These are phyloP conservation scores for Kuschelorhynchus macadamiae DNA, from an alignment of 2,888 invertebrate genomes.

Conservation along the genomic window DNA sequence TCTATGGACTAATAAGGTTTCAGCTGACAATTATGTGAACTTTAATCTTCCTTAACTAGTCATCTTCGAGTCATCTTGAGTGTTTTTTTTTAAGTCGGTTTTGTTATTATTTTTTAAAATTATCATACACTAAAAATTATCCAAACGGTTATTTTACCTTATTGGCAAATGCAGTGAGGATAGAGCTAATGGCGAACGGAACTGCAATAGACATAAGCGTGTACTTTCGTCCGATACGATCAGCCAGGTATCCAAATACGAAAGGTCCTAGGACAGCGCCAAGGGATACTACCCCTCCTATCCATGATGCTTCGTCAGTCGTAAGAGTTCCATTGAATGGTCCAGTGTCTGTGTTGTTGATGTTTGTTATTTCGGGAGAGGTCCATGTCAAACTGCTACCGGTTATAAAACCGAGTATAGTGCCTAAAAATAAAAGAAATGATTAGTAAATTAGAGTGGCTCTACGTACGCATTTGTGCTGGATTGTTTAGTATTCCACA, in stretches of 20 bases:
- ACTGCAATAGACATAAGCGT: slow-evolving; percentile 73
- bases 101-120: no score
- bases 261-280: slow-evolving; percentile 74
- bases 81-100: no score
- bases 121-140: no score
- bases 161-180: slow-evolving; percentile 74
- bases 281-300: slow-evolving; percentile 68
- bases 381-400: slow-evolving; percentile 66
- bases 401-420: slow-evolving; percentile 31
- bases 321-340: slow-evolving; percentile 61
- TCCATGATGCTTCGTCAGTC: slow-evolving; percentile 68
- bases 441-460: no score
- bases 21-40: no score
- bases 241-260: slow-evolving; percentile 76
- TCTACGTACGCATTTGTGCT: no score
- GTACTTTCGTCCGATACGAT: slow-evolving; percentile 77
- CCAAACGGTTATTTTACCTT: no score
- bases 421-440: slow-evolving; percentile 31
- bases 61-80: no score
- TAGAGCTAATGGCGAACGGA: slow-evolving; percentile 81
- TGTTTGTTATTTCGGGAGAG: slow-evolving; percentile 53
- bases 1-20: no score
- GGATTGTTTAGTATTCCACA: no score
- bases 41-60: no score
- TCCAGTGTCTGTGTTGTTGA: slow-evolving; percentile 56